A percentile compares a stretch with the other conserved stretches of the same genome.
Conservation (phyloP, 1,140 invertebrate genomes). For the Trialeurodes vaporariorum region DNA sequence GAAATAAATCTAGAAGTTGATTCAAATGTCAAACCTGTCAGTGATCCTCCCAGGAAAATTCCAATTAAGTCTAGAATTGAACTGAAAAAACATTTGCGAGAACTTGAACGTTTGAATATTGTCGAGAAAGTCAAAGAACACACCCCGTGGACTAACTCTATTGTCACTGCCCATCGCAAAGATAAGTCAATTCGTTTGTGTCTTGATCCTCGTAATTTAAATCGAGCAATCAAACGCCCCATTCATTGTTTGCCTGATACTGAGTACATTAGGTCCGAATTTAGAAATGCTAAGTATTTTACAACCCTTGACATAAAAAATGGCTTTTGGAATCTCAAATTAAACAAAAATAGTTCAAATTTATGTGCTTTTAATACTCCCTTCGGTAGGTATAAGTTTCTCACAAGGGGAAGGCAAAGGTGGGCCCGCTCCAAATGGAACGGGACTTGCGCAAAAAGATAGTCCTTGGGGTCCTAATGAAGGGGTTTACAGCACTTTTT, state of each 20-base stretch:
- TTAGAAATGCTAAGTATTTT: slow-evolving; percentile 16
- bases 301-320: slow-evolving; percentile 19
- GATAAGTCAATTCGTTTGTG: slow-evolving; percentile 29
- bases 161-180: slow-evolving; percentile 29
- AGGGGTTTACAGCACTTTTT: too few relatives aligned
- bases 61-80: too few relatives aligned
- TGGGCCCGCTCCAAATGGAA: too few relatives aligned
- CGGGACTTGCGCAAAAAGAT: too few relatives aligned
- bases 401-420: too few relatives aligned
- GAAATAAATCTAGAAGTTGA: too few relatives aligned
- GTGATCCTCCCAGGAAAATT: too few relatives aligned
- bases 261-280: slow-evolving; percentile 15
- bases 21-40: too few relatives aligned
- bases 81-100: slow-evolving; percentile 4
- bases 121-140: slow-evolving; percentile 4
- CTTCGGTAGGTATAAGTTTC: slow-evolving; percentile 28
- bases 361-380: slow-evolving; percentile 16
- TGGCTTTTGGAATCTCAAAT: slow-evolving; percentile 19
- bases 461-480: too few relatives aligned
- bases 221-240: slow-evolving; percentile 9
- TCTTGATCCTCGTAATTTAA: slow-evolving; percentile 29
- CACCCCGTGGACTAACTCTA: too few relatives aligned
- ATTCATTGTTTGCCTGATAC: slow-evolving; percentile 7
- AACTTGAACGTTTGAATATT: not conserved
- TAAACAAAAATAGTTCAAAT: slow-evolving; percentile 11